These are phyloP conservation scores for Rhamphomyia laevipes DNA, from an alignment of 2,888 invertebrate species.

Conservation along the genomic window DNA sequence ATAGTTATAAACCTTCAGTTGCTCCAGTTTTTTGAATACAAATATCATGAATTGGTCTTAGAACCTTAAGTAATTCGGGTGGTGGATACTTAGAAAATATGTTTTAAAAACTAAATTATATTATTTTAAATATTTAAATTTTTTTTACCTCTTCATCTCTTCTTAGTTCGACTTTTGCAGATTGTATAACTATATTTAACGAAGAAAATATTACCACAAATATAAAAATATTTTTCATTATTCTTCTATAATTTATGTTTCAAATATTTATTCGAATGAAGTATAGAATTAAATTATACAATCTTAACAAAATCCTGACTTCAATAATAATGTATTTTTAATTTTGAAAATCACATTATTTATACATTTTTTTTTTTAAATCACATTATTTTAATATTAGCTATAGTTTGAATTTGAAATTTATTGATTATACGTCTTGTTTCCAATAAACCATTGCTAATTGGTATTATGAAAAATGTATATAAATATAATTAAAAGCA, in stretches of 20 bases:
- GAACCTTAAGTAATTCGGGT: conserved; percentile 17
- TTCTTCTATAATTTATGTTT: background rate
- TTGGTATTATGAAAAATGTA: too few relatives aligned
- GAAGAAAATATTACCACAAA: conserved; percentile 4
- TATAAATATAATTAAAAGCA: too few relatives aligned
- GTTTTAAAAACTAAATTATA: background rate
- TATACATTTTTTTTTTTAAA: too few relatives aligned
- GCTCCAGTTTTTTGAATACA: conserved; percentile 23
- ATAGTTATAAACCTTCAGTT: conserved; percentile 17
- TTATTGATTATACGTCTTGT: too few relatives aligned
- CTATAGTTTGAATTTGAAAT: too few relatives aligned
- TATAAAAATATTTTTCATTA: conserved; percentile 3
- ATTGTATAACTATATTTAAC: conserved; percentile 1
- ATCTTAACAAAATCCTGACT: too few relatives aligned
- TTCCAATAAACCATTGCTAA: too few relatives aligned
- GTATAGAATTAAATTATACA: too few relatives aligned
- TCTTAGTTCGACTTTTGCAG: conserved; percentile 15
- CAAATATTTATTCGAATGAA: too few relatives aligned
- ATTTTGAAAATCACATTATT: too few relatives aligned
- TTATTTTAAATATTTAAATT: background rate
- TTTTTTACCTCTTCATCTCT: conserved; percentile 16
- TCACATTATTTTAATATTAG: too few relatives aligned
- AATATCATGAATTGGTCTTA: conserved; percentile 20
- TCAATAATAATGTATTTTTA: too few relatives aligned
- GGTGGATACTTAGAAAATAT: conserved; percentile 21